Evolutionary conservation across 37 sponge, comb jelly and placozoan genomes (phyloP), one percentile per base, ranked within the genome.

Genomic region (Petrosia ficiformis): DNA sequence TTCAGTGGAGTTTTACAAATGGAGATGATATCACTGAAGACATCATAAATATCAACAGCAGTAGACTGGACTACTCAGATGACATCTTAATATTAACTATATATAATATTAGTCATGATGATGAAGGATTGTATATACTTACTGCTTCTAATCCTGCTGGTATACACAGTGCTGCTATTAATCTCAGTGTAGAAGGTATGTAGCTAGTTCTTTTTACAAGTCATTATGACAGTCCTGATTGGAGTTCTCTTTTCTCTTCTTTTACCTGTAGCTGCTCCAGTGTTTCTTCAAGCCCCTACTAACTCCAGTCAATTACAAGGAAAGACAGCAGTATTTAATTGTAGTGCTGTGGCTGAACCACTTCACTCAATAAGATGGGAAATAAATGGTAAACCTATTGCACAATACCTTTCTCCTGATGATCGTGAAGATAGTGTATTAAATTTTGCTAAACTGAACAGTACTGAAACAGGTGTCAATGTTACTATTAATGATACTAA

Each of bases 91-190:
- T 5, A n/a, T 22, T 61, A 8, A 61, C 25, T 26, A 61, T 61
- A 11, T 26, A 5, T 22, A 61, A 61, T 61, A 8, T 61, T 6
- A 8, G 26, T 8, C 22, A n/a, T 5, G n/a, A 5, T 11, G 63
- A 61, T 61, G 63, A 61, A 61, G 63, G 63, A 26, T 5, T 26
- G 28, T 61, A 61, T 61, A 61, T 29, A 61, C 26, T 61, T 24
- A 22, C 26, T n/a, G 63, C 63, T 61, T 26, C 25, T n/a, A 61
- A 61, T 61, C 25, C 14, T n/a, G 63, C 63, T n/a, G 63, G 63
- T n/a, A n/a, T 22, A 6, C 11, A 61, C 26, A 61, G 63, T 61
- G 26, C 28, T 5, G n/a, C 25, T 26, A 29, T n/a, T n/a, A 6
- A 26, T 5, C 26, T 61, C 6, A 22, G 26, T n/a, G 26, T 61